Evolutionary conservation across 2,113 vertebrate species (phyloP).

Genomic region (Zosterops lateralis): DNA sequence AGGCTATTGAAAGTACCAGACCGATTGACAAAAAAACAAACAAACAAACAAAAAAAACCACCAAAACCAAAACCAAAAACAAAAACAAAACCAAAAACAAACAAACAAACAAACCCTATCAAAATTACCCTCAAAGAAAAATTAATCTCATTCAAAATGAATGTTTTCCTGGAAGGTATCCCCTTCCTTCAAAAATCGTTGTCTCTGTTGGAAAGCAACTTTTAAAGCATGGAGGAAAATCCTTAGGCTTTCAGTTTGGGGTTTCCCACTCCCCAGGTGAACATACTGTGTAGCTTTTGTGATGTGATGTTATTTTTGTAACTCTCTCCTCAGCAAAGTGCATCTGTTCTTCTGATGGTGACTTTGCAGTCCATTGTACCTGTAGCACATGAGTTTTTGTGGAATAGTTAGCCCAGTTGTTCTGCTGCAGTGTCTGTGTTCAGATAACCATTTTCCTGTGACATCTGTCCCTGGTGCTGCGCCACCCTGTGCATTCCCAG

Average conservation of each 20-base stretch:
- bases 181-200: neutral
- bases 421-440: neutral
- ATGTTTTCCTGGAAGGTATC: neutral
- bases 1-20: neutral
- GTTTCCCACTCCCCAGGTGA: neutral
- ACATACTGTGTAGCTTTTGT: neutral
- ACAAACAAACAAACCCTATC: neutral
- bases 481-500: neutral
- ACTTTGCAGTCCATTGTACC: neutral
- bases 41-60: too few species aligned
- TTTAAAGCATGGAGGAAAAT: neutral
- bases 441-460: neutral
- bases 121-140: neutral
- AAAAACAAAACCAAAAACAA: too few species aligned
- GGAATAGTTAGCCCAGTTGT: neutral
- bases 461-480: neutral
- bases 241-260: neutral
- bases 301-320: neutral
- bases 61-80: too few species aligned
- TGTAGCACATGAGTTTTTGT: fast-evolving
- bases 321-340: neutral
- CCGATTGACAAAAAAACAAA: neutral
- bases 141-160: neutral
- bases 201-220: neutral
- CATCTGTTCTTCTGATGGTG: neutral